phyloP scores from a whole-genome alignment of 2,888 invertebrate genomes.

The Diogma glabrata region DNA sequence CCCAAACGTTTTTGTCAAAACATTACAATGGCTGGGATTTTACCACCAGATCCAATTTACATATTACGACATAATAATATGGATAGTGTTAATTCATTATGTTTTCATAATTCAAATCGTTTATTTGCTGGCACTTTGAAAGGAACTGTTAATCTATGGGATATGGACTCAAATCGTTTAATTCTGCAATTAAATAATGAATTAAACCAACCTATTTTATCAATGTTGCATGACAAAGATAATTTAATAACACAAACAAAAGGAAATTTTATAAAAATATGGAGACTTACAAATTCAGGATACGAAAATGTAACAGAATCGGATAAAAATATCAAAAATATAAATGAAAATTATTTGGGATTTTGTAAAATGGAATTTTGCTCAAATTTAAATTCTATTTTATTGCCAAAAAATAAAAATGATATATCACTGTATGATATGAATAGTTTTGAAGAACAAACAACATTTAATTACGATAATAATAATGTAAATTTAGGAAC shows the following conservation, averaged over 20 bases:
- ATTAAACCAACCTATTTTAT: conserved; percentile 37
- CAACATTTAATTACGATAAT: background rate
- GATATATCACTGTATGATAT: conserved; percentile 33
- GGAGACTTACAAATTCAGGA: conserved; percentile 47
- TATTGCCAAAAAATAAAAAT: conserved; percentile 53
- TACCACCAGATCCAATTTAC: conserved; percentile 68
- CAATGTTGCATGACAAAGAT: conserved; percentile 40
- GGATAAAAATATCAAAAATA: too few species aligned
- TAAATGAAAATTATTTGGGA: conserved; percentile 42
- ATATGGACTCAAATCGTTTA: conserved; percentile 41
- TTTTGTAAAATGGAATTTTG: conserved; percentile 55
- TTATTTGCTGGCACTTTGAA: conserved; percentile 62
- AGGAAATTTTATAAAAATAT: conserved; percentile 55
- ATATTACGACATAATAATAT: conserved; percentile 57
- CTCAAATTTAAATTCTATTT: conserved; percentile 45
- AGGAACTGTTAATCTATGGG: conserved; percentile 67
- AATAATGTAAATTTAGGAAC: conserved; percentile 36
- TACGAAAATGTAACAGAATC: conserved; percentile 48
- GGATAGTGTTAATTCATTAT: conserved; percentile 58
- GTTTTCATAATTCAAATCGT: conserved; percentile 54
- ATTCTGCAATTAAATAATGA: conserved; percentile 6
- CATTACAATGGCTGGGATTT: conserved; percentile 49
- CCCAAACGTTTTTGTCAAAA: too few species aligned
- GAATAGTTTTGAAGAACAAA: conserved; percentile 30
- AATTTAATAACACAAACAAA: conserved; percentile 64